These are phyloP conservation scores for Himalopsyche anomala DNA, from an alignment of 2,888 invertebrate species.

Conservation along the genomic window DNA sequence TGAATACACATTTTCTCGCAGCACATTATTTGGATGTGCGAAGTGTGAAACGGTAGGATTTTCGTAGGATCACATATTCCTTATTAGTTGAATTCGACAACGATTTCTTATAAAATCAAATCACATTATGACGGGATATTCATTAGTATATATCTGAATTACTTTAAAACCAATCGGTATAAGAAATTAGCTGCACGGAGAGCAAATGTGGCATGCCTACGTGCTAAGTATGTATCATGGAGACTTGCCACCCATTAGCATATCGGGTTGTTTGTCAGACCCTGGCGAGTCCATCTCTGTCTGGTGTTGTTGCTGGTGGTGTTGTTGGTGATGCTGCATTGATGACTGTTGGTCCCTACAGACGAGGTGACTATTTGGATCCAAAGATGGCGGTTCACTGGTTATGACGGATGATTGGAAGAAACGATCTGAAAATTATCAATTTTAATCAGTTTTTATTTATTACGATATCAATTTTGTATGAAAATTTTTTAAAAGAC, in stretches of 20 bases:
- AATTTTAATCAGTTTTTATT: too few relatives aligned
- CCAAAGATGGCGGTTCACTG: slow-evolving; percentile 78
- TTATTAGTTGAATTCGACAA: too few relatives aligned
- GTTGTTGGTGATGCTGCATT: slow-evolving; percentile 68
- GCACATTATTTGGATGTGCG: too few relatives aligned
- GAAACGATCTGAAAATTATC: slow-evolving; percentile 76
- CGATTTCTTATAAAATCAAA: too few relatives aligned
- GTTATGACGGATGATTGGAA: slow-evolving; percentile 80
- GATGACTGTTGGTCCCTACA: slow-evolving; percentile 69
- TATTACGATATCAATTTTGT: too few relatives aligned
- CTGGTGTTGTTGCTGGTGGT: slow-evolving; percentile 71
- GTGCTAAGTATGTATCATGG: slow-evolving; percentile 66
- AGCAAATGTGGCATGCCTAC: slow-evolving; percentile 50
- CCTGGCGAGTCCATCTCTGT: slow-evolving; percentile 75
- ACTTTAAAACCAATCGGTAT: background rate
- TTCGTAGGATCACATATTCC: too few relatives aligned
- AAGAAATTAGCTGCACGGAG: slow-evolving; percentile 17
- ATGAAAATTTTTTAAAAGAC: too few relatives aligned
- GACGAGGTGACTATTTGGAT: slow-evolving; percentile 68
- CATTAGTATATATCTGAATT: too few relatives aligned
- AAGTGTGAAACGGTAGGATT: too few relatives aligned
- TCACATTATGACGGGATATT: too few relatives aligned
- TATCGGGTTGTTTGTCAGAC: slow-evolving; percentile 67
- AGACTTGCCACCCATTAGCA: slow-evolving; percentile 63
- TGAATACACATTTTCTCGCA: background rate